These are phyloP conservation scores for Melipona bicolor DNA, from an alignment of 2,888 invertebrate species.

Conservation along the genomic window DNA sequence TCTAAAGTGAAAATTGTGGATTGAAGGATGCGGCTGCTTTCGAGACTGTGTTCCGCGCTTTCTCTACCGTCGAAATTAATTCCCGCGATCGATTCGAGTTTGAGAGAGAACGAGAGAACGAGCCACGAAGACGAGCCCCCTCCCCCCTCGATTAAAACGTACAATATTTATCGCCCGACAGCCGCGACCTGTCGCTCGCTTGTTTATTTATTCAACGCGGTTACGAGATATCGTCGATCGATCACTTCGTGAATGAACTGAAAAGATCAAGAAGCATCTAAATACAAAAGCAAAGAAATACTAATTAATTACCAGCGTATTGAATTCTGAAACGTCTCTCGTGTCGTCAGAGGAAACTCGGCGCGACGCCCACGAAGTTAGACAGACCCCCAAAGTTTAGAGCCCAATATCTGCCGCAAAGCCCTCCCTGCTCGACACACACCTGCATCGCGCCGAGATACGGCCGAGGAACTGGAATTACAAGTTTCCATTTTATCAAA, in stretches of 20 bases:
- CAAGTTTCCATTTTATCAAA: slow-evolving; percentile 1
- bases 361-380: neutral
- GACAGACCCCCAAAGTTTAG: neutral
- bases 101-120: neutral
- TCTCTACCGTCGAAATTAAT: slow-evolving; percentile 28
- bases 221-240: neutral
- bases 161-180: neutral
- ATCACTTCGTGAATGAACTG: too few species aligned
- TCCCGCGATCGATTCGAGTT: slow-evolving; percentile 2
- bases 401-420: neutral
- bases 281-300: too few species aligned
- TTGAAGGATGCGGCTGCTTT: slow-evolving; percentile 7
- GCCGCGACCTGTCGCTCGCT: neutral
- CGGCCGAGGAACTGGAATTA: neutral
- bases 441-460: neutral
- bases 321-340: neutral
- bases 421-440: too few species aligned
- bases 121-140: neutral
- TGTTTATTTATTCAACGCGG: neutral
- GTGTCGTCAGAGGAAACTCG: neutral
- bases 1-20: slow-evolving; percentile 54
- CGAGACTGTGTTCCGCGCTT: neutral
- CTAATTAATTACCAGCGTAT: neutral
- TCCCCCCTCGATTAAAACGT: neutral
- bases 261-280: too few species aligned